Evolutionary conservation across 1,140 invertebrate species (phyloP).

Genomic region (Nephila pilipes): DNA sequence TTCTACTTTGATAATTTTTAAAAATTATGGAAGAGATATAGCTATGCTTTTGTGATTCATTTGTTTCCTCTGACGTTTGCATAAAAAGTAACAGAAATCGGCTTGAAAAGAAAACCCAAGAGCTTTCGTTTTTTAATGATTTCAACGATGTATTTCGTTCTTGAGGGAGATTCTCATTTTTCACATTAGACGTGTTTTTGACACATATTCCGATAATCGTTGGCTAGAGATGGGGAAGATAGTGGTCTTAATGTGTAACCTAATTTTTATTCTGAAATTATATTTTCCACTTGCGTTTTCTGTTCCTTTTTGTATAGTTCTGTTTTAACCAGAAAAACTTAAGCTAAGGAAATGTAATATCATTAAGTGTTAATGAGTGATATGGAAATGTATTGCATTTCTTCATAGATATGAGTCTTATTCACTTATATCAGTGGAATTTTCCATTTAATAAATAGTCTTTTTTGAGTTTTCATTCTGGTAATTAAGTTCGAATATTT

Average conservation of each 20-base stretch:
- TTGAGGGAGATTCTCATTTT: conserved; percentile 20
- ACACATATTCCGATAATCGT: conserved; percentile 20
- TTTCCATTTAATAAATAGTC: too few species aligned
- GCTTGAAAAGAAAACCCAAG: background rate
- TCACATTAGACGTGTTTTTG: conserved; percentile 29
- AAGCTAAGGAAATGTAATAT: background rate
- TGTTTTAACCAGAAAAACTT: background rate
- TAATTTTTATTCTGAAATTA: background rate
- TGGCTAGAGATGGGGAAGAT: background rate
- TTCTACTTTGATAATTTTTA: conserved; percentile 21
- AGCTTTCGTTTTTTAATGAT: background rate
- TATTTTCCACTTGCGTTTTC: background rate
- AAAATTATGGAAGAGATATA: conserved; percentile 2
- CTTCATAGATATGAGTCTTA: too few species aligned
- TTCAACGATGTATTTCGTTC: background rate
- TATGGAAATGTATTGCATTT: too few species aligned
- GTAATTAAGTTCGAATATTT: too few species aligned
- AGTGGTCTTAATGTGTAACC: background rate
- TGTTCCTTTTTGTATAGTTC: background rate
- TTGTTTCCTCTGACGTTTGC: background rate
- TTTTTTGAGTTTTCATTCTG: too few species aligned
- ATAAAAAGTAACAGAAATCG: conserved; percentile 18
- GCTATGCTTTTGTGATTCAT: background rate
- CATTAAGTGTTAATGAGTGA: too few species aligned
- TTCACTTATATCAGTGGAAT: too few species aligned